Evolutionary conservation across 2,113 vertebrate genomes (phyloP).

Genomic region (Fregetta grallaria): DNA sequence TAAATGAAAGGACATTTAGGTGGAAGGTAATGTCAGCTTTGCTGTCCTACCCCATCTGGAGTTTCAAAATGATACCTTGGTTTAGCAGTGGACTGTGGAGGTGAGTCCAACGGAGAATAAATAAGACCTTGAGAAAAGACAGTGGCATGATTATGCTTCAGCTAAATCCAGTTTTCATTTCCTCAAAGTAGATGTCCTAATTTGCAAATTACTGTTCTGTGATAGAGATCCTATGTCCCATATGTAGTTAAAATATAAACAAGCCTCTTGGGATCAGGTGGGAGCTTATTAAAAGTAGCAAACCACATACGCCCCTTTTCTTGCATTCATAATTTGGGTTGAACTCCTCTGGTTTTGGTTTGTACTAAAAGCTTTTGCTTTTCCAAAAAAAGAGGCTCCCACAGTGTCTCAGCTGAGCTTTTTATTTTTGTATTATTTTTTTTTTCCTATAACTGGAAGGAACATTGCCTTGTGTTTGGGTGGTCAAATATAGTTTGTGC

Average conservation of each 20-base stretch:
- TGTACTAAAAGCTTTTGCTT: not conserved
- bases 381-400: constrained; percentile 12
- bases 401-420: not conserved
- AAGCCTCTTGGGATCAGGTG: not conserved
- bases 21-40: not conserved
- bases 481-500: constrained; percentile 2
- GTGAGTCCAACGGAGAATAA: not conserved
- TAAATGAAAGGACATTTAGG: not conserved
- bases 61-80: not conserved
- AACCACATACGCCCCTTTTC: not conserved
- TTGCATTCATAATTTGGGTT: not conserved
- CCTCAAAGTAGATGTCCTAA: not conserved
- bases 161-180: constrained; percentile 1
- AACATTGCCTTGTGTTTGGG: not conserved
- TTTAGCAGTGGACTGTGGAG: not conserved
- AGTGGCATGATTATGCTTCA: not conserved
- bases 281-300: not conserved
- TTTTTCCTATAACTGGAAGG: not conserved
- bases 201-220: not conserved
- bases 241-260: not conserved
- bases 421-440: not conserved
- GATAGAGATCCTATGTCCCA: not conserved
- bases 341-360: not conserved
- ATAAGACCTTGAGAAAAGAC: not conserved
- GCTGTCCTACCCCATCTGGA: not conserved